Percentiles rank a stretch among this genome's conserved stretches.
Evolutionary conservation across 37 sponge, comb jelly and placozoan species (phyloP).

Genomic region (Cladorhizidae sp.): DNA sequence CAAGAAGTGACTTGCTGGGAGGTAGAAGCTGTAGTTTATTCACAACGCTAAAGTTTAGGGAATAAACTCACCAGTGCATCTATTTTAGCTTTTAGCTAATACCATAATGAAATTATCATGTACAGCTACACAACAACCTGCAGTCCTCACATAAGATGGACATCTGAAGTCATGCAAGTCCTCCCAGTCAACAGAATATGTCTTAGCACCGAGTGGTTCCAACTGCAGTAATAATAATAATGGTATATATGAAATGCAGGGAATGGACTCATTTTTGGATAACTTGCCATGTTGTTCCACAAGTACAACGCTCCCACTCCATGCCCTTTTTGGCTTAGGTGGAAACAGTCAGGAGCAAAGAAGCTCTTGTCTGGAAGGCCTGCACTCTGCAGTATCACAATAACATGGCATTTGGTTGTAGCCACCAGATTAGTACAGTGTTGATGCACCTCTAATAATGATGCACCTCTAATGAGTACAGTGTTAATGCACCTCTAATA

Average conservation of each 20-base stretch:
- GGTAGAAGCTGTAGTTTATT: too few relatives aligned
- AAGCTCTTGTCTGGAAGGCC: constrained; percentile 37
- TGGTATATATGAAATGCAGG: background rate
- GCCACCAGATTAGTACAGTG: too few relatives aligned
- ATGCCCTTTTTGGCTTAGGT: constrained; percentile 61
- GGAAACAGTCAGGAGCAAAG: constrained; percentile 83
- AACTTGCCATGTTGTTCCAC: constrained; percentile 78
- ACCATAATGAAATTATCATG: background rate
- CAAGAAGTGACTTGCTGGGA: too few relatives aligned
- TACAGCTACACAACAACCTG: background rate
- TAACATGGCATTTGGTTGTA: too few relatives aligned
- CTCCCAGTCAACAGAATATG: background rate
- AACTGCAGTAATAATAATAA: background rate
- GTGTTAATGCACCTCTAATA: too few relatives aligned
- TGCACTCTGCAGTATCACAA: background rate
- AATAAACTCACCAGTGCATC: too few relatives aligned
- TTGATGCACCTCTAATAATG: too few relatives aligned
- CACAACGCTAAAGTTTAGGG: too few relatives aligned
- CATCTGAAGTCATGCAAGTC: background rate
- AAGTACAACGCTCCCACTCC: constrained; percentile 37
- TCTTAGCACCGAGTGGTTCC: constrained; percentile 60
- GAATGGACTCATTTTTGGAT: background rate
- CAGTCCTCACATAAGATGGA: background rate
- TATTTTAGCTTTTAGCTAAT: too few relatives aligned
- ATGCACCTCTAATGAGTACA: too few relatives aligned